Evolutionary conservation across 2,797 vertebrate genomes (phyloP).

Genomic region (Cossypha niveicapilla): DNA sequence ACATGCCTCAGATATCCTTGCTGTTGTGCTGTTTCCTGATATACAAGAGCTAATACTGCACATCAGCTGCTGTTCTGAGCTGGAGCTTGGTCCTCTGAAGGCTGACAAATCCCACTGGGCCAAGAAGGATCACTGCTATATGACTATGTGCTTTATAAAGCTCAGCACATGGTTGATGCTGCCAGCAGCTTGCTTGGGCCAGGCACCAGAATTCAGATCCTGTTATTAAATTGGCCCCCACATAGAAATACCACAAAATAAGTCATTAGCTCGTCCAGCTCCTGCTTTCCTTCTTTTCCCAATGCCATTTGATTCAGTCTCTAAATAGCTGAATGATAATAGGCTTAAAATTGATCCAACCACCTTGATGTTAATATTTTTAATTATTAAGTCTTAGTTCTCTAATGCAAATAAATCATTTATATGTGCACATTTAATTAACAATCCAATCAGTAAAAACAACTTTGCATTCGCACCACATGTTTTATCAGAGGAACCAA

Average conservation of each 20-base stretch:
- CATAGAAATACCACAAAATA: neutral
- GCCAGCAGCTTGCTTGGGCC: neutral
- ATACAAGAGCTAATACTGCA: neutral
- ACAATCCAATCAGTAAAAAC: slow-evolving; percentile 61
- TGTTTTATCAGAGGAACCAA: slow-evolving; percentile 26
- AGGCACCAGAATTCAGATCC: neutral
- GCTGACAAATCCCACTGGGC: neutral
- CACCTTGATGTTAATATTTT: slow-evolving; percentile 33
- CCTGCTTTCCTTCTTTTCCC: neutral
- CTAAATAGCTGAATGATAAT: neutral
- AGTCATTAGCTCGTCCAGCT: neutral
- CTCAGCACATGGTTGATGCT: rapidly evolving
- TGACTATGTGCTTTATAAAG: neutral
- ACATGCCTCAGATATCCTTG: neutral
- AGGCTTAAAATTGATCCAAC: slow-evolving; percentile 25
- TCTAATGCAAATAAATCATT: slow-evolving; percentile 53
- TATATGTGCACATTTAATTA: slow-evolving; percentile 59
- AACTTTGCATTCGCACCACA: slow-evolving; percentile 2
- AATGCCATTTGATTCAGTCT: neutral
- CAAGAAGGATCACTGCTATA: neutral
- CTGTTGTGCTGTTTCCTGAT: neutral
- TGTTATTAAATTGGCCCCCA: neutral
- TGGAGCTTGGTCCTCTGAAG: neutral
- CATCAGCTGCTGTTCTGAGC: neutral
- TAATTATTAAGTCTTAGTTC: slow-evolving; percentile 46